A percentile compares a stretch with the other conserved stretches of the same genome.
These are phyloP conservation scores for Zaprionus bogoriensis DNA, from an alignment of 2,888 invertebrate genomes.

Conservation along the genomic window DNA sequence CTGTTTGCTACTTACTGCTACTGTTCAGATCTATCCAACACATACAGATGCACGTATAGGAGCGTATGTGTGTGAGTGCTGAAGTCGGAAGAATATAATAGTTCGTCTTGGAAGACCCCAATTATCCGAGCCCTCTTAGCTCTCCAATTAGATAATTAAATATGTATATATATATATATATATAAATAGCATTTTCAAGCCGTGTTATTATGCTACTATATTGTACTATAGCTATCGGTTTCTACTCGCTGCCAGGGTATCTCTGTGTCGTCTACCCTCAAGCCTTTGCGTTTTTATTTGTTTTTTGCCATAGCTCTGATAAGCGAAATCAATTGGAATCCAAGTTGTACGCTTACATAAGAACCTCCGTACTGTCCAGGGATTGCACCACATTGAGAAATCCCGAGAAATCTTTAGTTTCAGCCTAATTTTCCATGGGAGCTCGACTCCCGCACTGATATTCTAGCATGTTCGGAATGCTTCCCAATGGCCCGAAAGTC, in stretches of 20 bases:
- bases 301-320: neutral
- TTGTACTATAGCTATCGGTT: neutral
- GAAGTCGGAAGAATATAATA: too few species aligned
- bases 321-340: slow-evolving; percentile 8
- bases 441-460: neutral
- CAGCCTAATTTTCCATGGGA: neutral
- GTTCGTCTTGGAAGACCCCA: neutral
- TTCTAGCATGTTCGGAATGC: too few species aligned
- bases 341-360: neutral
- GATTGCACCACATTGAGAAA: neutral
- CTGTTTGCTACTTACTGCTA: slow-evolving; percentile 1
- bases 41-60: neutral
- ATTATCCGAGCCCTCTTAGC: neutral
- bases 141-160: neutral
- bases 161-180: neutral
- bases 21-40: slow-evolving; percentile 9
- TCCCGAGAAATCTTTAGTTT: too few species aligned
- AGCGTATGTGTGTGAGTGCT: neutral
- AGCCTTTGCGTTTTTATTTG: neutral
- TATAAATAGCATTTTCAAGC: neutral
- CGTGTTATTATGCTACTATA: neutral
- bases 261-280: neutral
- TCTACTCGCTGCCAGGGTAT: neutral
- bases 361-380: neutral
- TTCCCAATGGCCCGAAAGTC: neutral